Conservation (phyloP, 2,797 vertebrate species). For the Microctenopoma stevenorrisi region DNA sequence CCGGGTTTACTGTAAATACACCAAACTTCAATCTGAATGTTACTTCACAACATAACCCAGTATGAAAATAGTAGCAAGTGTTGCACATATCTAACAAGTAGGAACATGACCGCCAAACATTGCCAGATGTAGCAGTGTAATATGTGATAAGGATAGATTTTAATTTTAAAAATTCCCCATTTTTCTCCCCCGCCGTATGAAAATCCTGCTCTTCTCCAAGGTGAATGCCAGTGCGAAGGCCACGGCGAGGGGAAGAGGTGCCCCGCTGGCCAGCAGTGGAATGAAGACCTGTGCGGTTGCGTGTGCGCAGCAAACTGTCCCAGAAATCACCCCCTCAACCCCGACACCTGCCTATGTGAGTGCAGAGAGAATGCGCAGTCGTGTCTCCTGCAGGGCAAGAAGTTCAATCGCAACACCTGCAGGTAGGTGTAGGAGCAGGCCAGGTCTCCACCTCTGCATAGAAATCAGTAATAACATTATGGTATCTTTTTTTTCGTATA, state of each 20-base stretch:
- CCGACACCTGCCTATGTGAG: constrained; percentile 81
- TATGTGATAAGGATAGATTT: background rate
- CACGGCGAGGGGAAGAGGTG: constrained; percentile 68
- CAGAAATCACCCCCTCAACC: constrained; percentile 77
- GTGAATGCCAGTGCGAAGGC: constrained; percentile 81
- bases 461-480: constrained; percentile 2
- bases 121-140: background rate
- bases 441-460: background rate
- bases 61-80: constrained; percentile 5
- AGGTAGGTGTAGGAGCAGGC: constrained; percentile 64
- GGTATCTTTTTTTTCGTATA: background rate
- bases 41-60: background rate
- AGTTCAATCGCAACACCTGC: constrained; percentile 80
- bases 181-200: background rate
- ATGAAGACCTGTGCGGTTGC: constrained; percentile 80
- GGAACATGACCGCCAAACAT: constrained; percentile 37
- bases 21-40: background rate
- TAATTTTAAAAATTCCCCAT: background rate
- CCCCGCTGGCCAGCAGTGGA: constrained; percentile 78
- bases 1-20: constrained; percentile 21
- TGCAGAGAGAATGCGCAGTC: constrained; percentile 79
- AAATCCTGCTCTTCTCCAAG: constrained; percentile 33
- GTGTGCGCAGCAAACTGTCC: constrained; percentile 78
- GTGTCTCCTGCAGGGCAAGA: constrained; percentile 82
- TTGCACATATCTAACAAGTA: constrained; percentile 34